A percentile compares a stretch with the other conserved stretches of the same genome.
Conservation (phyloP, 2,113 vertebrate species). For the Psittacula cyanocephala region DNA sequence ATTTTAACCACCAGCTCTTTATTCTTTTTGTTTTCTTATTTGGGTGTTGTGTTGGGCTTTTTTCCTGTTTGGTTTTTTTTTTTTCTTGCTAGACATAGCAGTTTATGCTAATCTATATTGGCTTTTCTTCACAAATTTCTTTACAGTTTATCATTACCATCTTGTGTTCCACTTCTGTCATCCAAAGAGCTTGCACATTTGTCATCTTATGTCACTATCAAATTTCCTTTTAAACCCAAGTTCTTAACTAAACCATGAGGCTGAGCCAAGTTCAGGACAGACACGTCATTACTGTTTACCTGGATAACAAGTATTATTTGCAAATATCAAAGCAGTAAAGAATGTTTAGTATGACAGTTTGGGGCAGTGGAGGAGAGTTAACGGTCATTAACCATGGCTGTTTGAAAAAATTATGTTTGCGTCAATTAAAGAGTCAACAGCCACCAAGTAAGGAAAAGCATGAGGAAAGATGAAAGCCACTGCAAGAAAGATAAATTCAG, state of each 20-base stretch:
- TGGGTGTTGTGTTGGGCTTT: accelerated
- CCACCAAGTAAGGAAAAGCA: not conserved
- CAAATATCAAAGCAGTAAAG: not conserved
- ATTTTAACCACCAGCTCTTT: not conserved
- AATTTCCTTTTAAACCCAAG: not conserved
- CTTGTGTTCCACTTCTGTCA: not conserved
- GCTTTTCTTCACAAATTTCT: not conserved
- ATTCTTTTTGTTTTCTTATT: not conserved
- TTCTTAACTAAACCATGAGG: not conserved
- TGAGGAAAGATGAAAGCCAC: not conserved
- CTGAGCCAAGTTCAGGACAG: not conserved
- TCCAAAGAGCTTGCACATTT: not conserved
- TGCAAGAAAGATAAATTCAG: not conserved
- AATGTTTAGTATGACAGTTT: not conserved
- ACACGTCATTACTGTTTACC: not conserved
- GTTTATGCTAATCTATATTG: not conserved
- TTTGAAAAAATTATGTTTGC: not conserved
- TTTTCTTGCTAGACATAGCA: not conserved
- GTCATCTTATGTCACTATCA: not conserved
- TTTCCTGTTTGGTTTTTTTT: not conserved
- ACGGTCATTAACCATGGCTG: not conserved
- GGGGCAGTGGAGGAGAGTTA: not conserved
- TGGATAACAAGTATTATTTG: not conserved
- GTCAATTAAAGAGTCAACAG: not conserved
- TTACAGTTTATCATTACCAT: not conserved